Conservation (phyloP, 1,140 invertebrate genomes). For the Hylaeus volcanicus region DNA sequence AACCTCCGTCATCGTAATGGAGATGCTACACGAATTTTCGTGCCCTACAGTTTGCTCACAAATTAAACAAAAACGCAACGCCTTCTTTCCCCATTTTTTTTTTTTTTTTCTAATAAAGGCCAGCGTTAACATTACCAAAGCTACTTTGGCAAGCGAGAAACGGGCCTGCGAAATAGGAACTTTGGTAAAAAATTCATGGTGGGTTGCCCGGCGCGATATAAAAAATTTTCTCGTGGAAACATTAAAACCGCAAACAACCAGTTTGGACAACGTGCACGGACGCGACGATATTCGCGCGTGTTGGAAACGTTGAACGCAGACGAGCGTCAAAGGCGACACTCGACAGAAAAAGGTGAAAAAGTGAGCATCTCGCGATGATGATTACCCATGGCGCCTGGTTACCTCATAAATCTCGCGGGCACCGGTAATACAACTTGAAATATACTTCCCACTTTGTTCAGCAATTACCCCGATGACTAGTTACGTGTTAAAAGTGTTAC, state of each 20-base stretch:
- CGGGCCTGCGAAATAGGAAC: too few relatives aligned
- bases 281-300: background rate
- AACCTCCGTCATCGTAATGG: too few relatives aligned
- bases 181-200: too few relatives aligned
- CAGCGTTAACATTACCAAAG: background rate
- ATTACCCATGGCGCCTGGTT: constrained; percentile 15
- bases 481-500: constrained; percentile 48
- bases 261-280: too few relatives aligned
- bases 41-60: too few relatives aligned
- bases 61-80: too few relatives aligned
- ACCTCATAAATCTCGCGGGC: constrained; percentile 14
- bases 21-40: too few relatives aligned
- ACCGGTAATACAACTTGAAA: constrained; percentile 43
- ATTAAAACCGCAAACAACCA: background rate
- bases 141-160: background rate
- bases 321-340: background rate
- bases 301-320: background rate
- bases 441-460: constrained; percentile 46
- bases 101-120: too few relatives aligned
- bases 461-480: constrained; percentile 48
- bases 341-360: background rate
- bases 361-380: background rate
- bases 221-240: background rate
- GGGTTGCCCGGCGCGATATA: background rate
- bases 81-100: too few relatives aligned